phyloP scores from a whole-genome alignment of 2,797 vertebrate genomes.

The Lepidocolaptes lacrymiger region DNA sequence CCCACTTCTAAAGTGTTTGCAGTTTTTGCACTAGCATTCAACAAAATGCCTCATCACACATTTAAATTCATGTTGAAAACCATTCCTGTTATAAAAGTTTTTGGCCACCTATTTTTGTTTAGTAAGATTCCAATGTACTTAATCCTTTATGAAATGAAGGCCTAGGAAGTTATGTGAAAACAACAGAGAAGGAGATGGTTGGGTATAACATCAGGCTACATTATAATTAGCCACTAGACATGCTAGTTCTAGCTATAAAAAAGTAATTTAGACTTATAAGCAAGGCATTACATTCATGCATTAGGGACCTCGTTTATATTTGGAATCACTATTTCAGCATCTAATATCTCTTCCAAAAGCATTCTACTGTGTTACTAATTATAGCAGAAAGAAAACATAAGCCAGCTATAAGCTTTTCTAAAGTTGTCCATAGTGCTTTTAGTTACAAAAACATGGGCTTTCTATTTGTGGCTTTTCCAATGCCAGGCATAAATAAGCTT shows the following conservation, averaged over 20 bases:
- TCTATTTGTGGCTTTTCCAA: not conserved
- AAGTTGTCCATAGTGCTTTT: not conserved
- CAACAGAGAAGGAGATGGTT: not conserved
- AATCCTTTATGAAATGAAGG: not conserved
- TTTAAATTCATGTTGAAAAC: not conserved
- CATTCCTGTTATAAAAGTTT: not conserved
- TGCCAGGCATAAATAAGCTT: not conserved
- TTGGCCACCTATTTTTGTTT: not conserved
- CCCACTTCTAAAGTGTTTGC: not conserved
- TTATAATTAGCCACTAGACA: not conserved
- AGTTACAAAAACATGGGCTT: not conserved
- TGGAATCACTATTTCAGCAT: not conserved
- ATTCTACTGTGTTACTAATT: not conserved
- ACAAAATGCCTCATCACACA: not conserved
- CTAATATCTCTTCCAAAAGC: conserved; percentile 13
- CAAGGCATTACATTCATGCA: conserved; percentile 12
- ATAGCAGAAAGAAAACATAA: not conserved
- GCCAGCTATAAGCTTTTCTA: not conserved
- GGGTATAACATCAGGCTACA: not conserved
- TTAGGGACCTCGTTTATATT: not conserved
- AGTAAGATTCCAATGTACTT: not conserved
- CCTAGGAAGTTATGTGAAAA: not conserved
- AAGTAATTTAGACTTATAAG: conserved; percentile 34
- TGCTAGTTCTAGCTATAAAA: conserved; percentile 10
- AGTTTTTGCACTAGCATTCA: not conserved